These are phyloP conservation scores for Drosophila kanapiae DNA, from an alignment of 1,140 invertebrate genomes.

Conservation along the genomic window DNA sequence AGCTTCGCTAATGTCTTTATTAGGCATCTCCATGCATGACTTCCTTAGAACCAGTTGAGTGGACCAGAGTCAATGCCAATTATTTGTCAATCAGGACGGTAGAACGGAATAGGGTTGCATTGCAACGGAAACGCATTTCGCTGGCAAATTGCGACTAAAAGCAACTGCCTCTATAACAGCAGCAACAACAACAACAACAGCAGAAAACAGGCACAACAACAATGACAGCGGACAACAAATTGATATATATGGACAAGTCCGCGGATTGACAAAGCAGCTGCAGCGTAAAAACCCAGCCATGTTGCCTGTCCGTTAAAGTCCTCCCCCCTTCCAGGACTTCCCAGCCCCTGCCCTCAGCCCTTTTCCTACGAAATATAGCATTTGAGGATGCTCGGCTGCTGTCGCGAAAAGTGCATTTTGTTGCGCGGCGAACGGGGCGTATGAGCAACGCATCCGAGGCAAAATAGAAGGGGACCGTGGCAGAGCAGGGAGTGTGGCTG, in stretches of 20 bases:
- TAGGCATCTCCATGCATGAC: conserved; percentile 7
- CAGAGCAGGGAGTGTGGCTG: not conserved
- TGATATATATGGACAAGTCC: conserved; percentile 78
- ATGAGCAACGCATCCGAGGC: conserved; percentile 67
- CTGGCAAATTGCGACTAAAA: conserved; percentile 66
- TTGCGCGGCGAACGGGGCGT: conserved; percentile 52
- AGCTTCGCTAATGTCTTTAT: conserved; percentile 56
- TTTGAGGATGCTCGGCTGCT: conserved; percentile 54
- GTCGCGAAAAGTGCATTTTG: conserved; percentile 76
- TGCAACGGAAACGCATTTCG: conserved; percentile 55
- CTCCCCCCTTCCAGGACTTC: not conserved
- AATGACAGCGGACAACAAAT: conserved; percentile 71
- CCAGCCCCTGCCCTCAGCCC: not conserved
- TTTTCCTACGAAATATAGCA: conserved; percentile 63
- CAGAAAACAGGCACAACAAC: conserved; percentile 21
- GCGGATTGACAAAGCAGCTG: conserved; percentile 78
- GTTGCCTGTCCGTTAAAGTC: conserved; percentile 61
- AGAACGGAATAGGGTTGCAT: not conserved
- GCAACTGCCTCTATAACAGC: conserved; percentile 50
- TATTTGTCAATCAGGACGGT: conserved; percentile 56
- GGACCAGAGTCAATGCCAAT: conserved; percentile 36
- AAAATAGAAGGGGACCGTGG: conserved; percentile 14
- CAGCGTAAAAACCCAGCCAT: conserved; percentile 73
- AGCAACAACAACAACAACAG: conserved; percentile 7
- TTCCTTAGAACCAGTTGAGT: conserved; percentile 27